Base-by-base conservation (phyloP, 53 echinoderm and acorn worm genomes). In the Apostichopus leukothele region DNA sequence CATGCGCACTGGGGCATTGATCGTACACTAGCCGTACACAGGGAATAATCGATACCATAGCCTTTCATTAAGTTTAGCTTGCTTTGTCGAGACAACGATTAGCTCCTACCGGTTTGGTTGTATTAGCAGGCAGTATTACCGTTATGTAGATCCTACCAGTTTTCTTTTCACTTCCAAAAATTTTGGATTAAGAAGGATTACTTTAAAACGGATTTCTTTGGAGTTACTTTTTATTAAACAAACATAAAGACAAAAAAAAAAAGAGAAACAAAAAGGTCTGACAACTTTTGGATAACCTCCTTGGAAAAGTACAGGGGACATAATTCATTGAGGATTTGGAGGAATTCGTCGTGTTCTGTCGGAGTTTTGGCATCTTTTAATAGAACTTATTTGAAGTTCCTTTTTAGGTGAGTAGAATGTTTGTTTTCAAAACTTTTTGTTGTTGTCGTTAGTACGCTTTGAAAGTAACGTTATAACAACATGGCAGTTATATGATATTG, bases 21-120 rank as follows among this genome's bases (percentile, higher is more conserved):
- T 71, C 71, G 13, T 18, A n/a, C 71, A 71, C n/a, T 71, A 19
- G 71, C 71, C 71, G 71, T 19, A 71, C 71, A 71, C 71, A 6
- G 71, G 71, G 71, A 71, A 71, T 71, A 71, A 71, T 71, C 71
- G 71, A 71, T 71, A 16, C 2, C n/a, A n/a, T 71, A 71, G 71
- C n/a, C 71, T 71, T 71, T 71, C 71, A 71, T 71, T 71, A 71
- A 71, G 71, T 71, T 71, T 71, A 16, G 14, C 16, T 71, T 16
- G 71, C 71, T 71, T 71, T 71, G 71, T 71, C n/a, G 71, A 71
- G 71, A 71, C 71, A 71, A 63, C 6, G 71, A 71, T 71, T 71
- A 71, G 71, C 71, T 71, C 16, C 6, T 9, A 57, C 39, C 39
- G 39, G 39, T 39, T 39, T 57, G 57, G 57, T 57, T 57, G 57